Base-by-base conservation (phyloP, 1,140 invertebrate genomes). In the Neotoxoptera formosana region DNA sequence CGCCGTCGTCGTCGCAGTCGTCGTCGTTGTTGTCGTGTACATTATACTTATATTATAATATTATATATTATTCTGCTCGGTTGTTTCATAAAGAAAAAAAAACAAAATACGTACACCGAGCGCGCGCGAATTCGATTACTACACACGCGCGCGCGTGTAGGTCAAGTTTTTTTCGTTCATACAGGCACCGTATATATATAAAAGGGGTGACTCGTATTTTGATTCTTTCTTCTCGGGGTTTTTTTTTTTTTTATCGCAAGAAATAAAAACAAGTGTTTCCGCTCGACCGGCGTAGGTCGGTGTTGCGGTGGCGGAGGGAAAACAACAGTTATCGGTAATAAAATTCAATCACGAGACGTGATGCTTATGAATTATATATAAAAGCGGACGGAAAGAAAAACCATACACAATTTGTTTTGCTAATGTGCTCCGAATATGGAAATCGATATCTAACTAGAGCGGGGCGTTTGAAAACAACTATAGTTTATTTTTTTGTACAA, bases 311-410 rank as follows among this genome's bases (percentile, higher is more conserved):
- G 48, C 9, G n/a, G 23, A 53, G 88, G 51, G 21, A 89, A 89
- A 89, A 89, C 88, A 56, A 89, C 88, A 89, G 88, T 89, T 89
- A 89, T 89, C 51, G 51, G 51, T 88, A 88, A 88, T 88, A 88
- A 88, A 88, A 88, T 88, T 88, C 86, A 88, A 88, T 88, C 30
- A n/a, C n/a, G 17, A 48, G 25, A 47, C 60, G 56, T 30, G 90
- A 51, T 48, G n/a, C 76, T 92, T 83, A 83, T 84, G 91, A 92
- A 83, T 92, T 83, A 92, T 92, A 81, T 92, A 92, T 89, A 89
- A 53, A 30, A 25, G 20, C 53, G 67, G 47, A n/a, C 25, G 56
- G 45, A 41, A 53, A 21, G 20, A 89, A 89, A 89, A 89, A 41
- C 21, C 88, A 36, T 25, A 41, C 91, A 83, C 91, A 83, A 83